Base-by-base conservation (phyloP, 2,113 vertebrate genomes). In the Corythornis madagascariensis region DNA sequence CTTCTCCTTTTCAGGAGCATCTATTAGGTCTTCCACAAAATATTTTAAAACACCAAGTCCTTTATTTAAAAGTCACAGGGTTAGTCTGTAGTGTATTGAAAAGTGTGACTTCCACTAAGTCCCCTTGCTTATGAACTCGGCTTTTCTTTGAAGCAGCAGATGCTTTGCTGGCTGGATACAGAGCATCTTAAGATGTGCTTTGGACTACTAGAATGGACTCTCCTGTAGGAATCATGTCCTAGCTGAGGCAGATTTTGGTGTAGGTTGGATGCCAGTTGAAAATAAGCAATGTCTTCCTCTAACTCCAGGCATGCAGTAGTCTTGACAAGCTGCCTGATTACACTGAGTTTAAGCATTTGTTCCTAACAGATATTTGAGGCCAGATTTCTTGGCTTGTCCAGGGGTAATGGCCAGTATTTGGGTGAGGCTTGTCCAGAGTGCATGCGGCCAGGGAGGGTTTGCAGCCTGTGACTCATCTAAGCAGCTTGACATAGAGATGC, bases 391-490 rank as follows among this genome's bases (percentile, higher is more conserved):
- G 69, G n/a, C 17, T 52, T 53, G 24, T 47, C 28, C 0, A 1
- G n/a, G 0, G 4, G 8, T 42, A 59, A 35, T 4, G 6, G 33
- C 17, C 40, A 12, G 9, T 60, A 17, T n/a, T 43, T 13, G 29
- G 13, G 40, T 55, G 59, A 71, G 50, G 38, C 18, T 38, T 59
- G 14, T 7, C 56, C 7, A 10, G 35, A 69, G 24, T 4, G 24
- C 0, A 3, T 45, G 18, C 35, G 24, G 24, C 43, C 42, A 29
- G 59, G 13, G 72, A 35, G 21, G 57, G 33, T 28, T 66, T 76
- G 47, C 57, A 40, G 33, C 25, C 38, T 1, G 0, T 74, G 43
- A 33, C n/a, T 38, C n/a, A 24, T 26, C 55, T 26, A 16, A 25
- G 26, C 48, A 63, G 11, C 63, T 45, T 47, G 63, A 24, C 0